Conservation (phyloP, 2,113 vertebrate species). For the Petrocephalus zakoni region DNA sequence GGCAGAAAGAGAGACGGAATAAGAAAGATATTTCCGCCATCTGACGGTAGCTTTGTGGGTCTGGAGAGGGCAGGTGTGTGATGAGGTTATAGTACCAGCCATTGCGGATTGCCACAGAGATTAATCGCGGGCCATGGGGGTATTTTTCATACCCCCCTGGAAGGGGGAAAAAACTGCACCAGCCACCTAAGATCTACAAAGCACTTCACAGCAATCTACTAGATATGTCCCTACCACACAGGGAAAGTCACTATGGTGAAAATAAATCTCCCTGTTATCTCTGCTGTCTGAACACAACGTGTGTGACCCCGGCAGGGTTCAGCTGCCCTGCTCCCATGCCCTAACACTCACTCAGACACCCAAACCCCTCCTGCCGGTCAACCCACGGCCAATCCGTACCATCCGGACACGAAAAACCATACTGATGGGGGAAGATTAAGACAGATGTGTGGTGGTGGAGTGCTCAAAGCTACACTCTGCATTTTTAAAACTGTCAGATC, state of each 20-base stretch:
- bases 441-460: neutral
- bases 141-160: conserved; percentile 53
- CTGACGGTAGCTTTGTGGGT: conserved; percentile 45
- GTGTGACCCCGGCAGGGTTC: conserved; percentile 37
- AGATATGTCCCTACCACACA: conserved; percentile 49
- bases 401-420: neutral
- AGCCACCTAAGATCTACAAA: conserved; percentile 52
- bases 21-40: conserved; percentile 20
- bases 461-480: neutral
- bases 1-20: conserved; percentile 23
- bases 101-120: conserved; percentile 41
- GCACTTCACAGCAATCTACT: conserved; percentile 47
- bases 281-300: conserved; percentile 43
- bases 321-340: conserved; percentile 23
- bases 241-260: conserved; percentile 35
- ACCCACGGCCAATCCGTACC: neutral
- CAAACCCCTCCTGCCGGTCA: neutral
- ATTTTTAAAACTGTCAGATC: neutral
- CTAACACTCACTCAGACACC: conserved; percentile 15
- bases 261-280: conserved; percentile 49
- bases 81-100: conserved; percentile 43
- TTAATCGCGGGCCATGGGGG: conserved; percentile 45
- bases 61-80: conserved; percentile 51
- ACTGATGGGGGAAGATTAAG: neutral
- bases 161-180: conserved; percentile 39